Evolutionary conservation across 2,888 invertebrate genomes (phyloP).

Genomic region (Monoplex corrugatus): DNA sequence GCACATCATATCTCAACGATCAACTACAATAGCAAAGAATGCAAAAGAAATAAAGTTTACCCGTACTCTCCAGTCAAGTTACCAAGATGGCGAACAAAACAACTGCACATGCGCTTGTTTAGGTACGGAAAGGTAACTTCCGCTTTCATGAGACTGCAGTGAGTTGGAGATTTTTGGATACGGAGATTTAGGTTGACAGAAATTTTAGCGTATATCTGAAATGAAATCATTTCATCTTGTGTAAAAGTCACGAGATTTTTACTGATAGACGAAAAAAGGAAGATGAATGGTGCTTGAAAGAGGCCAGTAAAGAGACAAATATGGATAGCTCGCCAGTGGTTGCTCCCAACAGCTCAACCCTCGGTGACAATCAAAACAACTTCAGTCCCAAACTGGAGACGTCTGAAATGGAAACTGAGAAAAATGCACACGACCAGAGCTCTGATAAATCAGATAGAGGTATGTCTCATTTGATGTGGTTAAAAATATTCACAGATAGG

Average conservation of each 20-base stretch:
- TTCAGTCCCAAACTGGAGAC: background rate
- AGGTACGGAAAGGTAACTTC: conserved; percentile 53
- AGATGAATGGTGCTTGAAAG: conserved; percentile 10
- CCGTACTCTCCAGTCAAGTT: conserved; percentile 55
- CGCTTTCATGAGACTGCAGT: conserved; percentile 43
- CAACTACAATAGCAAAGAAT: background rate
- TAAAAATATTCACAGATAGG: background rate
- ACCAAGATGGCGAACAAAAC: conserved; percentile 65
- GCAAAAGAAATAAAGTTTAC: conserved; percentile 48
- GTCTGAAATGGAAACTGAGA: conserved; percentile 5
- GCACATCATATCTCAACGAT: background rate
- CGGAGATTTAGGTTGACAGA: background rate
- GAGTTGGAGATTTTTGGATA: background rate
- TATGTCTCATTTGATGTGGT: background rate
- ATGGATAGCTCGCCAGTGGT: conserved; percentile 15
- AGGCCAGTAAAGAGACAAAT: background rate
- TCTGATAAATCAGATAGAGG: conserved; percentile 7
- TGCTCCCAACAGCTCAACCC: background rate
- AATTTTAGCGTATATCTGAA: background rate
- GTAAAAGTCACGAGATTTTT: background rate
- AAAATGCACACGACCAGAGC: background rate
- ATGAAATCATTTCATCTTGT: background rate
- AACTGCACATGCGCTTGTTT: conserved; percentile 68
- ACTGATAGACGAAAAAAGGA: background rate
- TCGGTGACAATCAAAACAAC: conserved; percentile 18